Conservation (phyloP, 2,113 vertebrate species). For the Psittacula cyanocephala region DNA sequence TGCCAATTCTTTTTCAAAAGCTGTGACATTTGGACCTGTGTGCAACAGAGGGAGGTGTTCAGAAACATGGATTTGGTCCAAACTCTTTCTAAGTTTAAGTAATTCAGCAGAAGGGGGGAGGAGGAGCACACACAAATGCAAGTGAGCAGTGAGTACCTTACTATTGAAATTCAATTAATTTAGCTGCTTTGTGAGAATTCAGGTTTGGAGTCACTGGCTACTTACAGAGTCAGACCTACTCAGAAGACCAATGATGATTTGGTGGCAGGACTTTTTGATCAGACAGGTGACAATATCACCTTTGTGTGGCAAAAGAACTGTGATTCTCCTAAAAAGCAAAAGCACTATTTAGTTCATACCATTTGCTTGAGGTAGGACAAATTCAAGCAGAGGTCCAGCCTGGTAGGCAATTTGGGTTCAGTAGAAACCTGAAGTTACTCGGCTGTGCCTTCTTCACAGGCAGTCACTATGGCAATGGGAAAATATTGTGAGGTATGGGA, state of each 20-base stretch:
- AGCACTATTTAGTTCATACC: not conserved
- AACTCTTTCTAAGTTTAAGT: conserved; percentile 31
- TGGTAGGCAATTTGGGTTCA: not conserved
- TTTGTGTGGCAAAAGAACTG: not conserved
- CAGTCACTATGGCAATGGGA: conserved; percentile 74
- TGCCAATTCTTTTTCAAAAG: too few species aligned
- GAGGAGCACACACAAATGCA: not conserved
- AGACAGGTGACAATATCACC: not conserved
- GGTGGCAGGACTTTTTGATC: not conserved
- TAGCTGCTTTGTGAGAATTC: not conserved
- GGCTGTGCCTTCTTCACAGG: conserved; percentile 37
- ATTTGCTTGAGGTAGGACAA: not conserved
- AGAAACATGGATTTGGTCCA: not conserved
- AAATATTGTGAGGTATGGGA: conserved; percentile 78
- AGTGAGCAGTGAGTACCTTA: not conserved
- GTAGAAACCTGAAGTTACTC: conserved; percentile 48
- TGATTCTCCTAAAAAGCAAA: not conserved
- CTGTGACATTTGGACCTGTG: not conserved
- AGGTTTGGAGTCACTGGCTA: not conserved
- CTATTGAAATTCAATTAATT: not conserved
- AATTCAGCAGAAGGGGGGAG: not conserved
- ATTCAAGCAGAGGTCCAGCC: not conserved
- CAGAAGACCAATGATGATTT: not conserved
- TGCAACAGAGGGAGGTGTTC: conserved; percentile 53
- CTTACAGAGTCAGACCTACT: not conserved